Evolutionary conservation across 2,888 invertebrate genomes (phyloP).

Genomic region (Nephrotoma appendiculata): DNA sequence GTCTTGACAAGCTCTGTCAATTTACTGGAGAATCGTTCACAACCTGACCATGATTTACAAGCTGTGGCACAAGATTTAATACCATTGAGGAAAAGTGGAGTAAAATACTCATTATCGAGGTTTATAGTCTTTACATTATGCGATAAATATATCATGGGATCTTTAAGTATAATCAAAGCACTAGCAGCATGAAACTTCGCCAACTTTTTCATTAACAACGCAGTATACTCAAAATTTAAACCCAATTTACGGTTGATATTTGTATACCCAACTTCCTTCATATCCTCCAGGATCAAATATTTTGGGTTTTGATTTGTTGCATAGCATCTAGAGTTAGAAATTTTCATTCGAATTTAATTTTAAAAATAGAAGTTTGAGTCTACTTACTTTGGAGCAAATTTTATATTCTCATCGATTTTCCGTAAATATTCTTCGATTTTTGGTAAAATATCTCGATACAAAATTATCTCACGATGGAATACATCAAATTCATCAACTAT

Average conservation of each 20-base stretch:
- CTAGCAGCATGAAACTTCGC: conserved; percentile 39
- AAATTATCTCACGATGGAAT: conserved; percentile 22
- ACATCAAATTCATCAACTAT: conserved; percentile 16
- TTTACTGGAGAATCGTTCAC: neutral
- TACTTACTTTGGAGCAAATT: neutral
- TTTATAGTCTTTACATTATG: neutral
- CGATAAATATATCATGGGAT: neutral
- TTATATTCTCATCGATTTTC: neutral
- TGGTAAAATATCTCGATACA: conserved; percentile 23
- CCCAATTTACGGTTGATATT: conserved; percentile 35
- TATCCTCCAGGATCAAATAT: conserved; percentile 33
- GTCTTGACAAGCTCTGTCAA: neutral
- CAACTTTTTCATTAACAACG: conserved; percentile 33
- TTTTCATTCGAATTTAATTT: neutral
- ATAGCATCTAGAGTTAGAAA: neutral
- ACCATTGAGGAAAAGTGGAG: neutral
- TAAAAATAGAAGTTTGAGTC: neutral
- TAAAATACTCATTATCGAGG: conserved; percentile 2
- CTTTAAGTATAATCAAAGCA: conserved; percentile 35
- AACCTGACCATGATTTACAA: neutral
- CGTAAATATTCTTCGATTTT: conserved; percentile 16
- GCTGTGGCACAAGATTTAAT: neutral
- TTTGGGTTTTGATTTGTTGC: neutral
- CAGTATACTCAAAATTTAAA: conserved; percentile 34
- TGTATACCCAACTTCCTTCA: conserved; percentile 33